These are phyloP conservation scores for Antheraea yamamai DNA, from an alignment of 2,888 invertebrate genomes.

Conservation along the genomic window DNA sequence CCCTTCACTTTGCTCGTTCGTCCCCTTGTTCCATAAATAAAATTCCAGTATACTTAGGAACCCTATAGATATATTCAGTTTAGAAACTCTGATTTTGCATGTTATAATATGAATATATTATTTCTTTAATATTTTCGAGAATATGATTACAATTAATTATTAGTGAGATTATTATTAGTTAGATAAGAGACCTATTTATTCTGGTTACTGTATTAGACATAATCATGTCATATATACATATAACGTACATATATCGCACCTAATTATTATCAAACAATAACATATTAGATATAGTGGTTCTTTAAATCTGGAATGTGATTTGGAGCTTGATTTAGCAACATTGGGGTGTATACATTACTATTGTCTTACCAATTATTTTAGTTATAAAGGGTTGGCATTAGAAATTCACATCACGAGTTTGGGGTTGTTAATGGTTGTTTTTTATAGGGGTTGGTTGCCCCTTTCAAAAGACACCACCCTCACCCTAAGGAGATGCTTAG, in stretches of 20 bases:
- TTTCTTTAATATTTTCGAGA: not conserved
- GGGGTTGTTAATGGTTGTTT: too few species aligned
- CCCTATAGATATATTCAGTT: not conserved
- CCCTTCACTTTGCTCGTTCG: constrained; percentile 20
- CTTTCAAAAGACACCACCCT: too few species aligned
- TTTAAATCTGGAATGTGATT: too few species aligned
- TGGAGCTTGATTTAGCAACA: too few species aligned
- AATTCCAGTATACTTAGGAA: not conserved
- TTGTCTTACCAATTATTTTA: too few species aligned
- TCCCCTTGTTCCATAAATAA: constrained; percentile 19
- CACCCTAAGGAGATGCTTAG: too few species aligned
- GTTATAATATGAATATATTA: not conserved
- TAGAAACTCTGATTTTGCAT: not conserved
- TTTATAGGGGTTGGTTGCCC: too few species aligned
- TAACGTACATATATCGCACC: not conserved
- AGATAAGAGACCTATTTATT: not conserved
- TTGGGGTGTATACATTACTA: too few species aligned
- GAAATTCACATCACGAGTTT: too few species aligned
- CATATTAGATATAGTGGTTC: not conserved
- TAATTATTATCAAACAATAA: not conserved
- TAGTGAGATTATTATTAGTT: too few species aligned
- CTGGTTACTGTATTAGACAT: not conserved
- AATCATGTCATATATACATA: not conserved
- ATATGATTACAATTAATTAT: too few species aligned
- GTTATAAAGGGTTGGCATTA: too few species aligned